Evolutionary conservation across 2,113 vertebrate species (phyloP), one percentile per base, ranked within the genome.

Genomic region (Ophthalmolycus amberensis): DNA sequence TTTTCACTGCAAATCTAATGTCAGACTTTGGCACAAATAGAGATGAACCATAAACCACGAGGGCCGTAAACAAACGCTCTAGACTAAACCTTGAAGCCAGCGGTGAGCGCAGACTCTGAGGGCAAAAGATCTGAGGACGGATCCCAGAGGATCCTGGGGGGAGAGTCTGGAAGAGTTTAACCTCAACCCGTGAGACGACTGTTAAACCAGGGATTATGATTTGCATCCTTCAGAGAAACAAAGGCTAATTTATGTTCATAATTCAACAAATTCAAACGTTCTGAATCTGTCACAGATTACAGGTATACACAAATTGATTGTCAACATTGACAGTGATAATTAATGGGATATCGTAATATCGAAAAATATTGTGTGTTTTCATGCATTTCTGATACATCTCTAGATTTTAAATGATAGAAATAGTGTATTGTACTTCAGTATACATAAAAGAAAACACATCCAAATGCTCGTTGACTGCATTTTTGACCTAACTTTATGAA

Each of bases 161-260:
- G 58, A 14, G 52, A 82, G 77, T 85, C 88, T 87, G 86, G 86
- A 85, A 83, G 77, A 83, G 62, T 80, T 82, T 71, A 78, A 56
- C 12, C 16, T 71, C 77, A 66, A 22, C 70, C 65, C 65, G 73
- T 32, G n/a, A 82, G 63, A 56, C 14, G 59, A 56, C 14, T 8
- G 38, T 54, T 71, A 60, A 80, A 75, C 77, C 25, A 66, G 44
- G 27, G 68, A 77, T 84, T 68, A 80, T 56, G 18, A 62, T 81
- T 73, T 75, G 68, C 52, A 77, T 69, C 75, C 64, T 48, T 71
- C 25, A 66, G 58, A 77, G 38, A 75, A 69, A 2, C 5, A 34
- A 69, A 69, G 29, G 5, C 10, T 20, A 4, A n/a, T 70, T 70
- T 15, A 11, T 22, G 18, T 34, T 9, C 18, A 15, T 15, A 54